phyloP scores from a whole-genome alignment of 2,797 vertebrate genomes.

The Rhinoraja longicauda region DNA sequence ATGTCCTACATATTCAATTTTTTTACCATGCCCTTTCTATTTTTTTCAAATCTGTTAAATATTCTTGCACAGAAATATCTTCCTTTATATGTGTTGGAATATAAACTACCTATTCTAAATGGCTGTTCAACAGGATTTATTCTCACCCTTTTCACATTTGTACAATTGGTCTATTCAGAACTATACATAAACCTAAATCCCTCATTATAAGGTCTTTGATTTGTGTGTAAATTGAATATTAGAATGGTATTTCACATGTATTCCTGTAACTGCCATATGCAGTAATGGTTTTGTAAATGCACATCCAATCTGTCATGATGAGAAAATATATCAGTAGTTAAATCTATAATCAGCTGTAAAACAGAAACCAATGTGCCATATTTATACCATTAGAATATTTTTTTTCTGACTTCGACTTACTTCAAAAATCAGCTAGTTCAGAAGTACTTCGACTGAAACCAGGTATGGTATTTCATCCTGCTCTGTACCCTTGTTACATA shows the following conservation, averaged over 20 bases:
- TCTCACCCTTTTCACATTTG: neutral
- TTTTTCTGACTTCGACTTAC: neutral
- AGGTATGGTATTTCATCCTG: neutral
- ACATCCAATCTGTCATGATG: neutral
- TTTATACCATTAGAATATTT: neutral
- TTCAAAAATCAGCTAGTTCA: neutral
- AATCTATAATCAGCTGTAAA: constrained; percentile 1
- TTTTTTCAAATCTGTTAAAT: neutral
- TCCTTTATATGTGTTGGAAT: neutral
- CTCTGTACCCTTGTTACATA: neutral
- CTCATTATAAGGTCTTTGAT: neutral
- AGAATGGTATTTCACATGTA: neutral
- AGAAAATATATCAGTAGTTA: constrained; percentile 1
- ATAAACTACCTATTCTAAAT: neutral
- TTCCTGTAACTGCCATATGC: neutral
- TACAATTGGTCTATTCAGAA: neutral
- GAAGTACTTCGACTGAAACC: neutral
- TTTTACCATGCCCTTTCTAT: neutral
- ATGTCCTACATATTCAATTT: neutral
- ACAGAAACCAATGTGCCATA: neutral
- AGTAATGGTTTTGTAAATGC: neutral
- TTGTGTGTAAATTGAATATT: neutral
- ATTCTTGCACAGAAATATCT: neutral
- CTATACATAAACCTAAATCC: neutral
- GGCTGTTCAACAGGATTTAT: neutral